phyloP scores from a whole-genome alignment of 2,113 vertebrate genomes.

The Rousettus leschenaultii region DNA sequence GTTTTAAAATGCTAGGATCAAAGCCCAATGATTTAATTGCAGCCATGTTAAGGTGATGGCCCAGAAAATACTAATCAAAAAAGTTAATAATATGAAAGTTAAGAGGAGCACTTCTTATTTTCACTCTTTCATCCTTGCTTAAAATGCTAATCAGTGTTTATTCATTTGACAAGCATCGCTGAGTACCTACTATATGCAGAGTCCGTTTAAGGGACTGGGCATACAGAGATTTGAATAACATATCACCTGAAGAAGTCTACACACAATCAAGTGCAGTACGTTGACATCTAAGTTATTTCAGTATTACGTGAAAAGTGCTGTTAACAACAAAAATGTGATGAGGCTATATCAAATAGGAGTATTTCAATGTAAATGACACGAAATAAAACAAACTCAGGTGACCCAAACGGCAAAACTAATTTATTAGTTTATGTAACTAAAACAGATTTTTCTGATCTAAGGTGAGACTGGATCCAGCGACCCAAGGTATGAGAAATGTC shows the following conservation, averaged over 20 bases:
- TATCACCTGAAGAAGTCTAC: not conserved
- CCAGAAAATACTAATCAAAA: conserved; percentile 68
- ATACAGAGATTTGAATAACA: not conserved
- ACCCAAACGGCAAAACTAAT: not conserved
- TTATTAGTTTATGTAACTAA: not conserved
- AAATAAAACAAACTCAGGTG: not conserved
- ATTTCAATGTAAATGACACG: not conserved
- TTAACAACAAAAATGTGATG: not conserved
- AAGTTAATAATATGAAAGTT: conserved; percentile 56
- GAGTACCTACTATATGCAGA: not conserved
- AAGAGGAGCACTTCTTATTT: not conserved
- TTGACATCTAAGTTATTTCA: not conserved
- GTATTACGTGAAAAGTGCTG: not conserved
- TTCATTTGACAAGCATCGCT: not conserved
- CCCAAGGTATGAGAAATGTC: not conserved
- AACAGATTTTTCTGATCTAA: not conserved
- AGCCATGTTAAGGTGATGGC: conserved; percentile 56
- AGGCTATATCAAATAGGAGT: not conserved
- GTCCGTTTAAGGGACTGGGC: not conserved
- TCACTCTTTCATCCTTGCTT: not conserved
- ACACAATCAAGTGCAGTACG: not conserved
- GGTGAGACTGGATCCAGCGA: not conserved
- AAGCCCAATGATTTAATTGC: conserved; percentile 57
- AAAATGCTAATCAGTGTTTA: not conserved
- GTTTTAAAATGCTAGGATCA: conserved; percentile 20